Percentiles rank a stretch among this genome's conserved stretches.
Evolutionary conservation across 2,888 invertebrate species (phyloP).

Genomic region (Hololepta plana): DNA sequence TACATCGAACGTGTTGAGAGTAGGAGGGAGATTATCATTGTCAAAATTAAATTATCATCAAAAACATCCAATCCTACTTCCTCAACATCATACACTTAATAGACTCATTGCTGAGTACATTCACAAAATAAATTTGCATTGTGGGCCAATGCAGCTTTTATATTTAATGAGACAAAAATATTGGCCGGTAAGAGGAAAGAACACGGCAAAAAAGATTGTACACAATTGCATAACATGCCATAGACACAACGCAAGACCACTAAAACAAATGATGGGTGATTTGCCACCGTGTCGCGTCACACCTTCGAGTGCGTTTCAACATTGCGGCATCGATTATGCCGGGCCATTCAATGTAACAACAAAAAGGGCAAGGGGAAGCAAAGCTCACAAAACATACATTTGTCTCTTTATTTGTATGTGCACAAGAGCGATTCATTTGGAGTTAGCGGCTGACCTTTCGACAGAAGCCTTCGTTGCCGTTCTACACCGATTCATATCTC

Average conservation of each 20-base stretch:
- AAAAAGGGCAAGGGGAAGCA: conserved; percentile 9
- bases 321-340: conserved; percentile 12
- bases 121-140: conserved; percentile 4
- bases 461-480: conserved; percentile 13
- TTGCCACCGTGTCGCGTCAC: conserved; percentile 12
- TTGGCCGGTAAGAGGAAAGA: too few species aligned
- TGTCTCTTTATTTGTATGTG: conserved; percentile 12
- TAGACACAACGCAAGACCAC: too few species aligned
- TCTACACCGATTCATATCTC: conserved; percentile 12
- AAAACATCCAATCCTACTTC: conserved; percentile 5
- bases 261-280: too few species aligned
- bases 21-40: conserved; percentile 3
- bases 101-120: conserved; percentile 2
- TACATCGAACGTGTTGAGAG: not conserved
- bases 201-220: too few species aligned
- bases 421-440: conserved; percentile 14
- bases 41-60: conserved; percentile 1
- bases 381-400: conserved; percentile 10
- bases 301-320: conserved; percentile 9
- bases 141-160: too few species aligned
- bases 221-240: too few species aligned
- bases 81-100: conserved; percentile 2
- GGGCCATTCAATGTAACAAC: conserved; percentile 10
- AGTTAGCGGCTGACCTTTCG: conserved; percentile 13
- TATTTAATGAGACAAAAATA: too few species aligned